Evolutionary conservation across 53 echinoderm and acorn worm species (phyloP).

Genomic region (Henricia sp.): DNA sequence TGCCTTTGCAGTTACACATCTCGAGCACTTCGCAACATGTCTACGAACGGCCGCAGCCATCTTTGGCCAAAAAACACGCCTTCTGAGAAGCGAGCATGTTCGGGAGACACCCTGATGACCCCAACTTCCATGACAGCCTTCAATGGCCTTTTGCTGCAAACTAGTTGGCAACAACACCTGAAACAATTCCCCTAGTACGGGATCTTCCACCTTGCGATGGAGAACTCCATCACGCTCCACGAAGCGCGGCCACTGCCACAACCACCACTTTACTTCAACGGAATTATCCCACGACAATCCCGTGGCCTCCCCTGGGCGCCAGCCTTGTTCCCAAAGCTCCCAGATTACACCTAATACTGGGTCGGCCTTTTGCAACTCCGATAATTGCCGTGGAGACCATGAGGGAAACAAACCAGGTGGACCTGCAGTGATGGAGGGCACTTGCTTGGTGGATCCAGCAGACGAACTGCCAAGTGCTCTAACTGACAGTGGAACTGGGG

Average conservation of each 20-base stretch:
- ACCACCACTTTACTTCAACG: slow-evolving; percentile 1
- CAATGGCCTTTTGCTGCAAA: slow-evolving; percentile 39
- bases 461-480: background rate
- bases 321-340: slow-evolving; percentile 1
- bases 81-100: slow-evolving; percentile 41
- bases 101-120: slow-evolving; percentile 62
- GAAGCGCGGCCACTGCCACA: slow-evolving; percentile 24
- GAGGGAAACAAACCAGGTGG: slow-evolving; percentile 37
- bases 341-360: slow-evolving; percentile 23
- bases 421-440: background rate
- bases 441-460: background rate
- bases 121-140: slow-evolving; percentile 55
- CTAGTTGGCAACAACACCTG: slow-evolving; percentile 64
- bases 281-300: background rate
- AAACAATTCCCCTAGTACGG: slow-evolving; percentile 13
- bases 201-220: slow-evolving; percentile 15
- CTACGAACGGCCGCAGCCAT: slow-evolving; percentile 49
- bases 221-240: slow-evolving; percentile 24
- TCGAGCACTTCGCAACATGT: slow-evolving; percentile 40
- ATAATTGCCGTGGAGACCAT: background rate
- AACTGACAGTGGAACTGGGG: background rate
- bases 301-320: background rate
- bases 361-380: background rate
- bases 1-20: slow-evolving; percentile 67
- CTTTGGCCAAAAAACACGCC: slow-evolving; percentile 71